A percentile compares a stretch with the other conserved stretches of the same genome.
These are phyloP conservation scores for Heliconius charithonia DNA, from an alignment of 2,888 invertebrate genomes.

Conservation along the genomic window DNA sequence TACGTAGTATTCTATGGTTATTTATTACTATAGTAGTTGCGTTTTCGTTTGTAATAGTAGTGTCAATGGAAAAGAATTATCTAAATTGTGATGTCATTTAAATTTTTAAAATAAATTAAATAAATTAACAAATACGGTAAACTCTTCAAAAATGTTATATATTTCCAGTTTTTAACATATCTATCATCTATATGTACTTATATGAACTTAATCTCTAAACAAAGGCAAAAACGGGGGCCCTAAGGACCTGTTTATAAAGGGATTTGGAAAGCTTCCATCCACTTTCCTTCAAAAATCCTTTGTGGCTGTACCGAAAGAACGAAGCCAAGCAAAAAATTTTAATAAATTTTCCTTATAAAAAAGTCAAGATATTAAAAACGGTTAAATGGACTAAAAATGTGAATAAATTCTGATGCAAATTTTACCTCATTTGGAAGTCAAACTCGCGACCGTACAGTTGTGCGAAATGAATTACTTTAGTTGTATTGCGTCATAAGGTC, in stretches of 20 bases:
- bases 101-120: no score
- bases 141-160: no score
- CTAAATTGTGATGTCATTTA: no score
- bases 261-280: conserved; percentile 1
- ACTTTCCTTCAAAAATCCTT: neutral
- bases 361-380: conserved; percentile 8
- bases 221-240: neutral
- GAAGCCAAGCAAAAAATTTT: neutral
- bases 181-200: neutral
- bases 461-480: neutral
- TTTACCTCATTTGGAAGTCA: conserved; percentile 7
- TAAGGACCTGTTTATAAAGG: neutral
- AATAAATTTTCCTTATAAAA: neutral
- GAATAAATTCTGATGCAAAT: conserved; percentile 4
- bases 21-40: neutral
- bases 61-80: neutral
- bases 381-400: conserved; percentile 3
- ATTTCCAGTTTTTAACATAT: no score
- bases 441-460: conserved; percentile 5
- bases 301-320: neutral
- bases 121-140: no score
- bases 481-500: conserved; percentile 4
- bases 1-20: neutral
- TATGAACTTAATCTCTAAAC: conserved; percentile 1
- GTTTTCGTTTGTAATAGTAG: neutral